These are phyloP conservation scores for Geopemphigus sp. DNA, from an alignment of 1,140 invertebrate genomes.

Conservation along the genomic window DNA sequence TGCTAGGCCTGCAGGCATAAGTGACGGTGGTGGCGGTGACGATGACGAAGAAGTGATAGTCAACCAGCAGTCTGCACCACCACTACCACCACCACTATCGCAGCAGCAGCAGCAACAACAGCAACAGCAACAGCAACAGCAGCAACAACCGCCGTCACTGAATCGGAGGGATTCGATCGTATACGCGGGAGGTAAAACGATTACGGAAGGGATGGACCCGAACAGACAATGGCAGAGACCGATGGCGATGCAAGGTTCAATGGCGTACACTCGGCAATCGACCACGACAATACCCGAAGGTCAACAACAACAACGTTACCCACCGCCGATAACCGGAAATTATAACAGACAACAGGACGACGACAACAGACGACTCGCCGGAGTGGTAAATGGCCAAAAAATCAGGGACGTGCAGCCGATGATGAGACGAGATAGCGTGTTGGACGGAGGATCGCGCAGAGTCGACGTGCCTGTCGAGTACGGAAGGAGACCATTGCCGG, in stretches of 20 bases:
- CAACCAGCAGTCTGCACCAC: background rate
- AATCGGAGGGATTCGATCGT: background rate
- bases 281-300: background rate
- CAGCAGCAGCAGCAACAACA: too few relatives aligned
- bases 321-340: background rate
- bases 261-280: background rate
- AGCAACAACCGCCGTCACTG: background rate
- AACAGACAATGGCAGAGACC: slow-evolving; percentile 20
- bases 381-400: background rate
- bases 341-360: background rate
- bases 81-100: background rate
- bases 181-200: background rate
- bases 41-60: slow-evolving; percentile 1
- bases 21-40: background rate
- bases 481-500: background rate
- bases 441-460: background rate
- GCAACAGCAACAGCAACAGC: too few relatives aligned
- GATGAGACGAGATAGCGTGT: slow-evolving; percentile 17
- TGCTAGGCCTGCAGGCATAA: background rate
- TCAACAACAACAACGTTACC: slow-evolving; percentile 4
- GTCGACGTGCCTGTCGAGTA: background rate
- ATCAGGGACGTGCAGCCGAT: background rate
- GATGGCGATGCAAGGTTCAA: background rate
- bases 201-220: background rate
- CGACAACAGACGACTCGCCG: background rate